Percentiles rank a stretch among this genome's conserved stretches.
Conservation (phyloP, 2,888 invertebrate species). For the Gerris lacustris region DNA sequence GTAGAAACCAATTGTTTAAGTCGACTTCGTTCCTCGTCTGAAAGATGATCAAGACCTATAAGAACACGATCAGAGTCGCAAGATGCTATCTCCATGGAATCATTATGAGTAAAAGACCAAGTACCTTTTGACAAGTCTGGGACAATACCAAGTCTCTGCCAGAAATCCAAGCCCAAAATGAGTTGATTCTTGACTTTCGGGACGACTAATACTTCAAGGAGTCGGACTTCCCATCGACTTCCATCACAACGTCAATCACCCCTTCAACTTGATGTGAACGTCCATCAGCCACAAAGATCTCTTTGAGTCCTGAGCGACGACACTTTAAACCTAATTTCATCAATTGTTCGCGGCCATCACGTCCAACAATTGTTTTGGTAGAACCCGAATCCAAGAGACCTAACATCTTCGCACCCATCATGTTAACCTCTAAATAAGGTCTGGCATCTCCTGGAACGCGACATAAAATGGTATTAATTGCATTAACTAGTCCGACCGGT, state of each 20-base stretch:
- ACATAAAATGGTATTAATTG: neutral
- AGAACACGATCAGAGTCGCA: neutral
- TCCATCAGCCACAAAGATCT: neutral
- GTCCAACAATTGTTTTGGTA: neutral
- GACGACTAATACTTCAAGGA: neutral
- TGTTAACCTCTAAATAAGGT: neutral
- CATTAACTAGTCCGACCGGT: neutral
- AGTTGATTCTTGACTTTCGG: neutral
- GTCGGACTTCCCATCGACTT: neutral
- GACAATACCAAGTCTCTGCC: too few species aligned
- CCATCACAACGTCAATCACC: neutral
- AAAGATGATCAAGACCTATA: neutral
- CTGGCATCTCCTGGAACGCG: neutral
- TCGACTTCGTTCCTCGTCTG: neutral
- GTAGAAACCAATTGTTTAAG: neutral
- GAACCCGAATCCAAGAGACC: neutral
- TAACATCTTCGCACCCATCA: neutral
- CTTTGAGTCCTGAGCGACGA: neutral
- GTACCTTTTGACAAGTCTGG: neutral
- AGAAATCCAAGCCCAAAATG: neutral
- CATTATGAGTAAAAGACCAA: neutral
- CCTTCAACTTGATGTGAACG: neutral
- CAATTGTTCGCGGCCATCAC: too few species aligned
- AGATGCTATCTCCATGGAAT: neutral
- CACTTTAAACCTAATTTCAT: neutral